Evolutionary conservation across 2,888 invertebrate species (phyloP), one percentile per base, ranked within the genome.

Genomic region (Spilosoma lubricipeda): DNA sequence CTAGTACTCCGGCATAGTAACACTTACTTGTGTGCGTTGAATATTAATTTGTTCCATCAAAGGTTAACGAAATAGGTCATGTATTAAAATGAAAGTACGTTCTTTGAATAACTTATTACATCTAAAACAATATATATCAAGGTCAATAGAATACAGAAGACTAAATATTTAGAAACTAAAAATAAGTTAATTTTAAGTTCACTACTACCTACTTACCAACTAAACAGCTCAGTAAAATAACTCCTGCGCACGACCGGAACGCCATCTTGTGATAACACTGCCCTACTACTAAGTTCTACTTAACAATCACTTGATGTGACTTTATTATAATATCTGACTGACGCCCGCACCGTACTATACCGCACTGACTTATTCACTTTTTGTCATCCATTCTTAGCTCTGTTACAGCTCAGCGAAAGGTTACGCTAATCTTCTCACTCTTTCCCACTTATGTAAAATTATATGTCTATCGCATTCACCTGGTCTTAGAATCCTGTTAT

Each of bases 321-420:
- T 91, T 88, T 88, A 86, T 90, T 84, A 79, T 83, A 78, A 85
- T 83, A 79, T 81, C 80, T 86, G 83, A 88, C 88, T 93, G 92
- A 90, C 93, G 92, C 91, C 91, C 90, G 92, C 90, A 84, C 92
- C 92, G 90, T 93, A 90, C 91, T 90, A 90, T 86, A 87, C 90
- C 90, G 91, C 91, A 95, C 94, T 95, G 95, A 91, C 90, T 91
- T 92, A 90, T 92, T 91, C 91, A 93, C 85, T 93, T 93, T 94
- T 93, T 92, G 93, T 92, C 90, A 89, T 90, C 92, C 90, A 90
- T 91, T 93, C 93, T 94, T 93, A 94, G 91, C 90, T 89, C 90
- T 85, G 87, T 87, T 85, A 86, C 90, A 85, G 85, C 89, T 88
- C 84, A 91, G 95, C 92, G 95, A 95, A 95, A 95, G 95, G 95